Conservation (phyloP, 2,113 vertebrate species). For the Larimichthys polyactis region DNA sequence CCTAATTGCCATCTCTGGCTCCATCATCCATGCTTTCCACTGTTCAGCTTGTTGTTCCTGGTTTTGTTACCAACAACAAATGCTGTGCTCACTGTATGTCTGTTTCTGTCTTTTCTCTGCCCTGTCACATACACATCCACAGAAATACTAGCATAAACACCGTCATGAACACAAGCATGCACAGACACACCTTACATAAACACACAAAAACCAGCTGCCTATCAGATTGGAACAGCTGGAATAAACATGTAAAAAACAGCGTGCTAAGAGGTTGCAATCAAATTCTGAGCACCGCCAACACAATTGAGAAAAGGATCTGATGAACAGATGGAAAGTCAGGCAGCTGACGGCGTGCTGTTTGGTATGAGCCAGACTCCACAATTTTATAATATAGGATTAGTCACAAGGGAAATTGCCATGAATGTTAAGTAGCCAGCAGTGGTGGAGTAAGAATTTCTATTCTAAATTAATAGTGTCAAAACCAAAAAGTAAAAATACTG, state of each 20-base stretch:
- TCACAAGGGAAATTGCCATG: constrained; percentile 51
- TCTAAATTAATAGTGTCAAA: constrained; percentile 19
- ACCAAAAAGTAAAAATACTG: constrained; percentile 12
- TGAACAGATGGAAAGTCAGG: constrained; percentile 70
- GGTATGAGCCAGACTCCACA: constrained; percentile 38
- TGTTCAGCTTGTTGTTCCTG: constrained; percentile 48
- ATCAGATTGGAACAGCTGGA: constrained; percentile 71
- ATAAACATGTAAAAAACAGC: constrained; percentile 49
- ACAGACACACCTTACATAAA: constrained; percentile 43
- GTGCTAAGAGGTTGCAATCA: constrained; percentile 66
- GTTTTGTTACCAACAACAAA: constrained; percentile 44
- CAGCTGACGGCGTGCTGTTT: constrained; percentile 34
- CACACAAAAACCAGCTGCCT: constrained; percentile 48
- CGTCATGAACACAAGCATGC: not conserved
- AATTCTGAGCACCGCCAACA: constrained; percentile 61
- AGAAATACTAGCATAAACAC: not conserved
- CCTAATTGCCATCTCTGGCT: constrained; percentile 71
- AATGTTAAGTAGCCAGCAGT: constrained; percentile 60
- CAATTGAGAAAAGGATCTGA: constrained; percentile 43
- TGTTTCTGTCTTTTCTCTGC: constrained; percentile 15
- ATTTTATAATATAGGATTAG: constrained; percentile 68
- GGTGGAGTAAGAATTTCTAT: constrained; percentile 27
- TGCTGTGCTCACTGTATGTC: not conserved
- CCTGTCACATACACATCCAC: constrained; percentile 17
- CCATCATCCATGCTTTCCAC: constrained; percentile 56